Percentiles rank a stretch among this genome's conserved stretches.
These are phyloP conservation scores for Aythya baeri DNA, from an alignment of 2,113 vertebrate genomes.

Conservation along the genomic window DNA sequence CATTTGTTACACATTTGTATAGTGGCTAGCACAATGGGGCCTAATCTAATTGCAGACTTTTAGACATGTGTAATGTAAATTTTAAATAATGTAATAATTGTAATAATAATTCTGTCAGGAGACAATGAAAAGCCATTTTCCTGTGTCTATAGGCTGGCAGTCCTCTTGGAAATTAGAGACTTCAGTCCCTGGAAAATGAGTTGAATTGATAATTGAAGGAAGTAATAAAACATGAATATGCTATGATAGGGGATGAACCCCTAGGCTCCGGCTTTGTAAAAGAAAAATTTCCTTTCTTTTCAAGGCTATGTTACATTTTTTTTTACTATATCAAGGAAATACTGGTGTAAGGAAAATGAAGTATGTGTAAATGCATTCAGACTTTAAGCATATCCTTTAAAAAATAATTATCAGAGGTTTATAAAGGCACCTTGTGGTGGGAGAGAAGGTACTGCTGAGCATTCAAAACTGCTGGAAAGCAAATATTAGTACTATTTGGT, in stretches of 20 bases:
- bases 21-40: background rate
- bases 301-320: background rate
- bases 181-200: background rate
- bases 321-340: background rate
- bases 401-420: background rate
- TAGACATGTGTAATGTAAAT: background rate
- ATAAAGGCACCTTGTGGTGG: background rate
- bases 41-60: constrained; percentile 7
- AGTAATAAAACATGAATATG: background rate
- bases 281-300: background rate
- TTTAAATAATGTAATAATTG: constrained; percentile 22
- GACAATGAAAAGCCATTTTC: background rate
- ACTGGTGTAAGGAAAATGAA: background rate
- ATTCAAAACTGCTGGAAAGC: background rate
- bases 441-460: background rate
- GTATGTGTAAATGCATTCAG: background rate
- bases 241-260: background rate
- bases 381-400: background rate
- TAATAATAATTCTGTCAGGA: constrained; percentile 15
- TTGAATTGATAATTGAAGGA: constrained; percentile 19
- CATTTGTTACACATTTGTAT: background rate
- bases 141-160: background rate
- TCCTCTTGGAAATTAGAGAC: background rate
- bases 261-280: background rate
- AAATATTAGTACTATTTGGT: background rate